Evolutionary conservation across 2,797 vertebrate genomes (phyloP), one percentile per base, ranked within the genome.

Genomic region (Macropodus opercularis): DNA sequence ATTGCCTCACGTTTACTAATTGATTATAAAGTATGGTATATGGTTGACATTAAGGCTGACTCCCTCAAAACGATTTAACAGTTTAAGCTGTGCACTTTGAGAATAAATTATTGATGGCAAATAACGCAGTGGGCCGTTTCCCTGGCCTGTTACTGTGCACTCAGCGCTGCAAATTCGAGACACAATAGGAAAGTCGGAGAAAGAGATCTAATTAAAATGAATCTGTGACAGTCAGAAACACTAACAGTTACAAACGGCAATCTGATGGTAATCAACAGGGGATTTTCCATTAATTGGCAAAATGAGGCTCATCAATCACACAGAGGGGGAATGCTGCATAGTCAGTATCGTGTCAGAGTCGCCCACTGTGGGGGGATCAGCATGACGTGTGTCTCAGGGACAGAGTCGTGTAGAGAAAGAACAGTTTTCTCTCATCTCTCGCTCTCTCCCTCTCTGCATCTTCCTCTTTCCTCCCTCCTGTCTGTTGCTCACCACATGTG

Each of bases 251-350:
- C 89, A 91, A 92, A 91, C 85, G 75, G 86, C 85, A 88, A 88
- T 93, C 88, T 91, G 90, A 92, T 90, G 89, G 78, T 86, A 92
- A 89, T 91, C 91, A 91, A 90, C 90, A 87, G 88, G 90, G 91
- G 91, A 90, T 90, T 91, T 84, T 86, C 86, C 87, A 92, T 92
- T 93, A 93, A 93, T 93, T 92, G 91, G 87, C 85, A 85, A 93
- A 92, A 93, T 93, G 90, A 92, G 90, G 81, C 85, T 92, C 92
- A 93, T 93, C 91, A 92, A 91, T 93, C 91, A 93, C 87, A 26
- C 85, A 56, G 85, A 85, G 84, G 89, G 90, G 81, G 80, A 57
- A 59, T 63, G 72, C 77, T 75, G 80, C 79, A 86, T 73, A 81
- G 82, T 86, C 77, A 85, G 75, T 76, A 80, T 89, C 81, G 85